Conservation (phyloP, 2,113 vertebrate species). For the rabbit (Oryctolagus cuniculus) region mOryCun1.1 NC_091433.1:23176501-23177000, state of each 20-base stretch:
- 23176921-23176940: slow-evolving; percentile 63
- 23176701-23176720: fast-evolving
- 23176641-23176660: not conserved
- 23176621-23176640: not conserved
- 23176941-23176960: slow-evolving; percentile 76
- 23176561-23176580: not conserved
- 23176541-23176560: not conserved
- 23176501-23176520: not conserved
- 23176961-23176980: slow-evolving; percentile 68
- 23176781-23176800: slow-evolving; percentile 56
- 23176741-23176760: slow-evolving; percentile 28
- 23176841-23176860: slow-evolving; percentile 52
- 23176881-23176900: slow-evolving; percentile 59
- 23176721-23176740: not conserved
- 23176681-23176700: not conserved
- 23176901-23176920: slow-evolving; percentile 56
- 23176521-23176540: not conserved
- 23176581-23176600: not conserved
- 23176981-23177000: slow-evolving; percentile 70
- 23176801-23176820: not conserved
- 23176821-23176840: slow-evolving; percentile 34
- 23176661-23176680: not conserved
- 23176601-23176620: not conserved
- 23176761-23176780: slow-evolving; percentile 25
- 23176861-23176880: slow-evolving; percentile 46